These are phyloP conservation scores for Acipenser transmontanus DNA, from an alignment of 2,797 vertebrate genomes.

Conservation along the genomic window DNA sequence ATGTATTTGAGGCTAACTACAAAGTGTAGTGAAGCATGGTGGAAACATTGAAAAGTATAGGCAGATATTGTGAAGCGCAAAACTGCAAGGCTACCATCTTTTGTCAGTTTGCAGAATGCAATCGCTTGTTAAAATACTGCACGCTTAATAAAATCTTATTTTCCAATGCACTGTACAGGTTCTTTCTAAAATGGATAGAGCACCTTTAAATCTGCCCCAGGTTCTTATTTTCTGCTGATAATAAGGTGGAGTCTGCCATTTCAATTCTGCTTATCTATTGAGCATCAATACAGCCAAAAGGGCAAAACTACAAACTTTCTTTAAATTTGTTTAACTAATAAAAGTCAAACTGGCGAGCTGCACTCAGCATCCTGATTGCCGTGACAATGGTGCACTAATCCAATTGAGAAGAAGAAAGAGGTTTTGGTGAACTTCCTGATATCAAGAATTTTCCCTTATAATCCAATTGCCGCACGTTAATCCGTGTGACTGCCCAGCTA, in stretches of 20 bases:
- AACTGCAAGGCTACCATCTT: no score
- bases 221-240: constrained; percentile 21
- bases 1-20: no score
- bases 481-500: constrained; percentile 53
- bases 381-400: constrained; percentile 58
- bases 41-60: no score
- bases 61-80: no score
- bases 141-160: no score
- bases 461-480: constrained; percentile 61
- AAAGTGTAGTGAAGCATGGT: no score
- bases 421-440: constrained; percentile 48
- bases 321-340: constrained; percentile 66
- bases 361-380: constrained; percentile 59
- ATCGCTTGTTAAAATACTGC: no score
- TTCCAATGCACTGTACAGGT: no score
- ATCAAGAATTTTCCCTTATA: constrained; percentile 56
- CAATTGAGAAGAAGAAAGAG: constrained; percentile 49
- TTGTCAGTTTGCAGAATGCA: no score
- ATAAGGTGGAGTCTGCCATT: constrained; percentile 27
- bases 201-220: constrained; percentile 17
- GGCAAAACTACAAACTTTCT: constrained; percentile 62
- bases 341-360: constrained; percentile 47
- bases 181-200: no score
- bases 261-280: constrained; percentile 31
- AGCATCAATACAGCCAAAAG: constrained; percentile 54